These are phyloP conservation scores for Gryon sp. DNA, from an alignment of 1,140 invertebrate genomes.

Conservation along the genomic window DNA sequence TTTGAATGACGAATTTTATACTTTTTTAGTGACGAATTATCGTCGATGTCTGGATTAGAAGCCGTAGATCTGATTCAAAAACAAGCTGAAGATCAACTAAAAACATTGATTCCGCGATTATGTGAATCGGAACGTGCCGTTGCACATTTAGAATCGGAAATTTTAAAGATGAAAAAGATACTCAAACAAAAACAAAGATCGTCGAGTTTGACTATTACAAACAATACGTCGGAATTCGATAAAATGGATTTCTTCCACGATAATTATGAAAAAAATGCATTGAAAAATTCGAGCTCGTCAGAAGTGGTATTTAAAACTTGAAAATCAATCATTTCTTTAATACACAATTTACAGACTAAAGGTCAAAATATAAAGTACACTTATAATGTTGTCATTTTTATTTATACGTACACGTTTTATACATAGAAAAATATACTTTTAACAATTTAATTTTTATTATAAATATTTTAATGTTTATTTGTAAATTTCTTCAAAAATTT, in stretches of 20 bases:
- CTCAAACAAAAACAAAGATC: background rate
- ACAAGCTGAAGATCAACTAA: background rate
- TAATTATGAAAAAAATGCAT: background rate
- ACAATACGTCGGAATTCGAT: background rate
- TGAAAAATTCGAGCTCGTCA: background rate
- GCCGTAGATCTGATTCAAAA: background rate
- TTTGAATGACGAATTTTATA: background rate
- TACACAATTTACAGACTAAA: no score
- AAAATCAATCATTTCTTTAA: no score
- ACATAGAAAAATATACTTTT: no score
- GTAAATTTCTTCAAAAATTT: no score
- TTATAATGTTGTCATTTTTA: no score
- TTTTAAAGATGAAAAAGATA: background rate
- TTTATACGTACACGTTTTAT: no score
- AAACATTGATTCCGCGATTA: background rate
- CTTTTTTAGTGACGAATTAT: background rate
- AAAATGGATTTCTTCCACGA: background rate
- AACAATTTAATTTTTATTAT: no score
- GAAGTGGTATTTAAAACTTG: conserved; percentile 22
- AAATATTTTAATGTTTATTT: no score
- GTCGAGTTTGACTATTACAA: background rate
- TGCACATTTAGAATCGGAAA: background rate
- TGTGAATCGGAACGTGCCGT: background rate
- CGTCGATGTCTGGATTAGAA: background rate
- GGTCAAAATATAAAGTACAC: no score